Conservation (phyloP, 53 echinoderm and acorn worm species). For the Patiria pectinifera region DNA sequence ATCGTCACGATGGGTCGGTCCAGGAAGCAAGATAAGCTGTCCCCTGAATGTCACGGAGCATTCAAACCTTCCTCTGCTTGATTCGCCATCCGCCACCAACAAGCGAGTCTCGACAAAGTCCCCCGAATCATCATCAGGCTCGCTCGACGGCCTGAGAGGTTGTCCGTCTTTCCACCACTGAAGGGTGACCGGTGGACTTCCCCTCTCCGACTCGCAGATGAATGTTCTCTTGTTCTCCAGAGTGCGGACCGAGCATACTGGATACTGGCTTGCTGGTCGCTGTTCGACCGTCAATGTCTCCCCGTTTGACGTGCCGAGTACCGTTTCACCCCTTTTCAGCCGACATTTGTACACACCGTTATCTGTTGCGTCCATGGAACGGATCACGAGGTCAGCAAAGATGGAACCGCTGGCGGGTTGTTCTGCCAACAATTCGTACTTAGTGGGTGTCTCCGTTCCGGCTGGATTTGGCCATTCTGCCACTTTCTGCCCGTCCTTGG, state of each 20-base stretch:
- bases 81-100: conserved; percentile 7
- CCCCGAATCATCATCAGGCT: not conserved
- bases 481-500: not conserved
- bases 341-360: conserved; percentile 25
- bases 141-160: conserved; percentile 3
- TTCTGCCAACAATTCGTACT: not conserved
- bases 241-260: not conserved
- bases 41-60: conserved; percentile 33
- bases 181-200: conserved; percentile 35
- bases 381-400: conserved; percentile 4
- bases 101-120: conserved; percentile 15
- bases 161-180: conserved; percentile 48
- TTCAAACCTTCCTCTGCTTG: conserved; percentile 6
- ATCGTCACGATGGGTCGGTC: conserved; percentile 43
- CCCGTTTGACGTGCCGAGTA: not conserved
- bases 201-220: conserved; percentile 36
- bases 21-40: conserved; percentile 21
- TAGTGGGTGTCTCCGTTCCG: not conserved
- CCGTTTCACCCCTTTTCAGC: not conserved
- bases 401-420: too few relatives aligned
- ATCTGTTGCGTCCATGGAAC: conserved; percentile 11
- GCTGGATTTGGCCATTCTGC: conserved; percentile 2
- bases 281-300: conserved; percentile 8
- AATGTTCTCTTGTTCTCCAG: not conserved
- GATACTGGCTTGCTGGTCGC: conserved; percentile 22